Conservation (phyloP, 1,140 invertebrate genomes). For the Papilio polytes region DNA sequence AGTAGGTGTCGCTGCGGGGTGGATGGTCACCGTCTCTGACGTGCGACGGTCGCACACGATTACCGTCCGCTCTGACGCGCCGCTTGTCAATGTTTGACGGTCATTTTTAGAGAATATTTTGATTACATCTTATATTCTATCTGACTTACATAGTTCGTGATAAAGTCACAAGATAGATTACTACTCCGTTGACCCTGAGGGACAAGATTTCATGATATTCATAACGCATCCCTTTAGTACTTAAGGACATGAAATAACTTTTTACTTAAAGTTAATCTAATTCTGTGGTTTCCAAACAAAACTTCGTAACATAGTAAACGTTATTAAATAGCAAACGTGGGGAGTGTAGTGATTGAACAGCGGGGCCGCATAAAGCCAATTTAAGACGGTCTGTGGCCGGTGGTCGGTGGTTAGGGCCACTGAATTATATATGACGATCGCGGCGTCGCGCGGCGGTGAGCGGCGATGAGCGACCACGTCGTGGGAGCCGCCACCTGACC, state of each 20-base stretch:
- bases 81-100: conserved; percentile 6
- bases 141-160: conserved; percentile 7
- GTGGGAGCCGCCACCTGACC: conserved; percentile 27
- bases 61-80: background rate
- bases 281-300: background rate
- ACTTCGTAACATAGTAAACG: conserved; percentile 7
- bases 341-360: background rate
- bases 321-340: background rate
- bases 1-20: background rate
- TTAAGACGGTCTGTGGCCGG: background rate
- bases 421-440: background rate
- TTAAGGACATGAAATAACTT: background rate
- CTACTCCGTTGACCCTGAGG: background rate
- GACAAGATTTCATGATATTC: background rate
- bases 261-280: too few relatives aligned
- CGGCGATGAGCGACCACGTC: background rate
- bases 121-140: background rate
- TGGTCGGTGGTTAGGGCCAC: conserved; percentile 2
- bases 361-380: background rate
- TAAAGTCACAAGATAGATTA: background rate
- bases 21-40: conserved; percentile 1
- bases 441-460: background rate
- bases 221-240: background rate
- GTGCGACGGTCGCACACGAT: conserved; percentile 16
- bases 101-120: conserved; percentile 20